phyloP scores from a whole-genome alignment of 2,888 invertebrate species.

The Ochropleura plecta region DNA sequence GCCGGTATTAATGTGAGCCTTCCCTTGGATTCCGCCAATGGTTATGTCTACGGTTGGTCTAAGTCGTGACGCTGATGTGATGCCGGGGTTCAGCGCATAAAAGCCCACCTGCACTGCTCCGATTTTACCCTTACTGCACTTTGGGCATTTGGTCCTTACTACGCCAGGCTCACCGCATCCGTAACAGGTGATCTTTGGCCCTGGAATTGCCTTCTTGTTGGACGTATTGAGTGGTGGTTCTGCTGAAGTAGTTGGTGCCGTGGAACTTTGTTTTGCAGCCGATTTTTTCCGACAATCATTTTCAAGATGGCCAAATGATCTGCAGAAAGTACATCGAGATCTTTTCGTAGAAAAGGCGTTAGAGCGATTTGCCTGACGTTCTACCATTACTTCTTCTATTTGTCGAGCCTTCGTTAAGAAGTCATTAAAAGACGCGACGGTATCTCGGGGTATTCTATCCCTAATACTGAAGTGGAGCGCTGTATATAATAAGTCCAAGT shows the following conservation, averaged over 20 bases:
- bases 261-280: no score
- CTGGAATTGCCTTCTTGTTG: no score
- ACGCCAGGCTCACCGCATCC: slow-evolving; percentile 27
- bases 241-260: no score
- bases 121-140: neutral
- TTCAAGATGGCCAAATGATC: neutral
- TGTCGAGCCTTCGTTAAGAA: slow-evolving; percentile 4
- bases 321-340: neutral
- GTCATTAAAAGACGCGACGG: no score
- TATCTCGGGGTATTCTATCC: no score
- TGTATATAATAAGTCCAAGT: no score
- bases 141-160: slow-evolving; percentile 23
- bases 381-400: neutral
- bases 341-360: neutral
- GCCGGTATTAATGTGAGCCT: slow-evolving; percentile 19
- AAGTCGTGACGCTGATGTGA: neutral
- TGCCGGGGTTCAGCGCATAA: neutral
- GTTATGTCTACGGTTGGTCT: slow-evolving; percentile 1
- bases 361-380: neutral
- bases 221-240: no score
- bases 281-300: neutral
- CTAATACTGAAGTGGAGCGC: no score
- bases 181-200: no score
- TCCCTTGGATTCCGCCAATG: neutral
- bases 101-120: slow-evolving; percentile 17